Conservation (phyloP, 2,888 invertebrate species). For the Galerucella nymphaeae region DNA sequence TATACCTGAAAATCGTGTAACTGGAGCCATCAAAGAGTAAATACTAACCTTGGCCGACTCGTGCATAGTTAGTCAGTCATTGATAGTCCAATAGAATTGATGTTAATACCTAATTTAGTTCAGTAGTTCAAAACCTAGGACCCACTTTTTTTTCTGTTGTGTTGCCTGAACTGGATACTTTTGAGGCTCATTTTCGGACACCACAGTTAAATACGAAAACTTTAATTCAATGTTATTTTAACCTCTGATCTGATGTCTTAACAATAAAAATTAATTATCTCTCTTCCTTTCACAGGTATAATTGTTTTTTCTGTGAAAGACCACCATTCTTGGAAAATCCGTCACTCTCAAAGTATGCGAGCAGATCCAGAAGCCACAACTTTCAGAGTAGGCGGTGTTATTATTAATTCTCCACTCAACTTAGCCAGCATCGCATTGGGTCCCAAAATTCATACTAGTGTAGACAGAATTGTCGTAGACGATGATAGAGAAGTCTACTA, state of each 20-base stretch:
- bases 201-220: too few species aligned
- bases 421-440: conserved; percentile 80
- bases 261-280: background rate
- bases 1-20: background rate
- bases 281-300: conserved; percentile 66
- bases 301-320: conserved; percentile 76
- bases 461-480: conserved; percentile 49
- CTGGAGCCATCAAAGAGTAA: background rate
- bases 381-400: conserved; percentile 72
- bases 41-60: background rate
- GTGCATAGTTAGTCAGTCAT: background rate
- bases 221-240: too few species aligned
- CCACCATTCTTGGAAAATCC: conserved; percentile 77
- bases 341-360: conserved; percentile 73
- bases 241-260: too few species aligned
- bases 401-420: conserved; percentile 70
- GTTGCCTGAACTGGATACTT: too few species aligned
- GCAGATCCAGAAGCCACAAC: conserved; percentile 70
- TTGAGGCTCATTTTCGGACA: too few species aligned
- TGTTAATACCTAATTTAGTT: background rate
- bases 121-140: too few species aligned
- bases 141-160: too few species aligned
- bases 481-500: conserved; percentile 69
- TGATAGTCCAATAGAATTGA: background rate
- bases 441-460: conserved; percentile 60